Evolutionary conservation across 2,888 invertebrate genomes (phyloP).

Genomic region (Pecten maximus): DNA sequence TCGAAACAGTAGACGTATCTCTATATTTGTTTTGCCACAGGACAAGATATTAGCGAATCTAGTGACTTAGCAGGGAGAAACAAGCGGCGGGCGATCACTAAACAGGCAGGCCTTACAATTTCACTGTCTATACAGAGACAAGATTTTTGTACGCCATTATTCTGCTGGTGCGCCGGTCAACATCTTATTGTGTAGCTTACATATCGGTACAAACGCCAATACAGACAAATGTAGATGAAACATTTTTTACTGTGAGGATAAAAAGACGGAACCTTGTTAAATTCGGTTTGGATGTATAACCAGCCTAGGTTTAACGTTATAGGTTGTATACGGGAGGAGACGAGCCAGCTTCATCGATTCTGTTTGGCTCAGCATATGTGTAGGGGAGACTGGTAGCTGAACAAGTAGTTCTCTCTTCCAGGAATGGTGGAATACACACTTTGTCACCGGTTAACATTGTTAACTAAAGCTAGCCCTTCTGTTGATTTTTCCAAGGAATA

Average conservation of each 20-base stretch:
- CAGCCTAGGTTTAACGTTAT: not conserved
- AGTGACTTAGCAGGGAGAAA: not conserved
- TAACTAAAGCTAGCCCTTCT: not conserved
- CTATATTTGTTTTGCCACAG: not conserved
- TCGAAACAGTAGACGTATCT: not conserved
- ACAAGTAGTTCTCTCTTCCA: not conserved
- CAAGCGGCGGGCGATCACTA: not conserved
- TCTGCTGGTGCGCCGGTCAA: not conserved
- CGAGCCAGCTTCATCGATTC: slow-evolving; percentile 9
- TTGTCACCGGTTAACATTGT: not conserved
- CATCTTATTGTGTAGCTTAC: not conserved
- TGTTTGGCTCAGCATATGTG: slow-evolving; percentile 26
- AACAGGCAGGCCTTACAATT: not conserved
- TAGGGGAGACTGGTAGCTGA: not conserved
- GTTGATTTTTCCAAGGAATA: not conserved
- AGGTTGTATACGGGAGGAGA: not conserved
- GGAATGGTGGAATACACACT: slow-evolving; percentile 16
- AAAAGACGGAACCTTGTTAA: not conserved
- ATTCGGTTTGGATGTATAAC: not conserved
- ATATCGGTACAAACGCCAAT: not conserved
- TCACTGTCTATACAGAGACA: not conserved
- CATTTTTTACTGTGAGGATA: not conserved
- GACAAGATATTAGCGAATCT: not conserved
- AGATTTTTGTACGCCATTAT: not conserved
- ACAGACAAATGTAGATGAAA: not conserved